Conservation (phyloP, 2,113 vertebrate genomes). For the Brachionichthys hirsutus region DNA sequence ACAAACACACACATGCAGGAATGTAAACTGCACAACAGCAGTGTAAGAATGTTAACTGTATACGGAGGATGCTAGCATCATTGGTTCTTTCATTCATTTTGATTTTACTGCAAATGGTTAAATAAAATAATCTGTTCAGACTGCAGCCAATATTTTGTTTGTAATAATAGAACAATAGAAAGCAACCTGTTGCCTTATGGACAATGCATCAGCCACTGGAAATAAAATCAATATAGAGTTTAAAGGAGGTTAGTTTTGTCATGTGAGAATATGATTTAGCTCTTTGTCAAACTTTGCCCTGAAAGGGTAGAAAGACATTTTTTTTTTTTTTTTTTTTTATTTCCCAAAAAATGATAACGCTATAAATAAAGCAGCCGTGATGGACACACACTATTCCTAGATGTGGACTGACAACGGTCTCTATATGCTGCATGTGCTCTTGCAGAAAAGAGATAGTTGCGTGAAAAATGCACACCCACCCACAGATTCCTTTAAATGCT, state of each 20-base stretch:
- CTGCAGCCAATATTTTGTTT: not conserved
- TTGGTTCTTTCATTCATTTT: conserved; percentile 8
- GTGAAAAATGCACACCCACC: no score
- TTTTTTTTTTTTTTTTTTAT: not conserved
- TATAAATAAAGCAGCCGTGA: no score
- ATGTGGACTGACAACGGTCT: no score
- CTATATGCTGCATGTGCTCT: no score
- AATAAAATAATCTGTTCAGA: not conserved
- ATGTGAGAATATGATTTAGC: not conserved
- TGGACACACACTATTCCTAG: no score
- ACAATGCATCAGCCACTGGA: not conserved
- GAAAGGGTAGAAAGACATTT: no score
- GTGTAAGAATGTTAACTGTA: conserved; percentile 21
- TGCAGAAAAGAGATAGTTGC: no score
- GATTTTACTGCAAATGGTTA: not conserved
- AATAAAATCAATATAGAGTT: conserved; percentile 3
- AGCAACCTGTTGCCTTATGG: conserved; percentile 8
- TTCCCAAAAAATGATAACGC: no score
- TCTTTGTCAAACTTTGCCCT: not conserved
- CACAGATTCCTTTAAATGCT: no score
- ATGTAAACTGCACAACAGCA: conserved; percentile 23
- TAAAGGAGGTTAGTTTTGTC: conserved; percentile 10
- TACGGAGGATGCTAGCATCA: conserved; percentile 24
- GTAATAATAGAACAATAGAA: not conserved
- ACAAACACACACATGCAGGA: no score